Evolutionary conservation across 2,113 vertebrate genomes (phyloP), one percentile per base, ranked within the genome.

Genomic region (Leptosomus discolor): DNA sequence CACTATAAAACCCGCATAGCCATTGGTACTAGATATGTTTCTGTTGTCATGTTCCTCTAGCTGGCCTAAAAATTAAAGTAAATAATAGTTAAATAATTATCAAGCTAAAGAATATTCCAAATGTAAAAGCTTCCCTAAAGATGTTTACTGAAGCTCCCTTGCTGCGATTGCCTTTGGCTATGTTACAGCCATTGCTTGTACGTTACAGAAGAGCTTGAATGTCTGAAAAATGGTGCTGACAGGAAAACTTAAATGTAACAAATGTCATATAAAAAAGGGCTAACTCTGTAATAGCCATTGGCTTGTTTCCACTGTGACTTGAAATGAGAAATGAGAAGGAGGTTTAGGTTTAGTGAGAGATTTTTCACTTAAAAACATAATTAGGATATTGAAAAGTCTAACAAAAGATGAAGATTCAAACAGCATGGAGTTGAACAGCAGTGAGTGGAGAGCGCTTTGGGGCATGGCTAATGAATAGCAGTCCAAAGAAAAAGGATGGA

Each of bases 351-450:
- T 95, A 93, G 77, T 58, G 58, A 87, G 88, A 87, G 34, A 91
- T 84, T 95, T 93, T 94, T 96, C 65, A 90, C 75, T 90, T 78
- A n/a, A 41, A 96, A 94, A 46, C 30, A 37, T 93, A 94, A 96
- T 95, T 88, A 94, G 15, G 45, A 65, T 88, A 93, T 92, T 95
- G 85, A 90, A 89, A 90, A 90, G n/a, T 88, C 71, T 73, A 85
- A 97, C 86, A 96, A 95, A 97, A 95, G 82, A 85, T 73, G 76
- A 94, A 88, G 74, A 91, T 79, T 94, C 75, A 56, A 90, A 84
- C 75, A 84, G n/a, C 56, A 30, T 89, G 61, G 34, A 94, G n/a
- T 27, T 92, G 51, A 88, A 88, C 46, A 83, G 68, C 43, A 87
- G 21, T 68, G 64, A 92, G 76, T 27, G 32, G 60, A 92, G 94